Percentiles rank a stretch among this genome's conserved stretches.
These are phyloP conservation scores for Anableps anableps DNA, from an alignment of 2,797 vertebrate species.

Conservation along the genomic window DNA sequence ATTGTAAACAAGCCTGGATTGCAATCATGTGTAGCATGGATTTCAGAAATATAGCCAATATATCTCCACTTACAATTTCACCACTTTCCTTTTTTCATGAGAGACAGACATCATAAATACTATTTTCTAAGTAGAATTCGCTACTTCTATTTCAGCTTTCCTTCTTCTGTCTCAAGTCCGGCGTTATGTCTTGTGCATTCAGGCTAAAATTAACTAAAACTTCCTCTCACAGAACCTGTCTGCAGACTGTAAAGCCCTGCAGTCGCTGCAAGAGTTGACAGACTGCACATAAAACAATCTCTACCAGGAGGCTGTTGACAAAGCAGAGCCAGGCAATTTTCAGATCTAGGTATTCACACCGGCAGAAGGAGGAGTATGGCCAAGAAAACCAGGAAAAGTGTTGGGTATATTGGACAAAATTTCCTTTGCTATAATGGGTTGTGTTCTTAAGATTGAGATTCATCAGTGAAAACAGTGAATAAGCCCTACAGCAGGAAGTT, in stretches of 20 bases:
- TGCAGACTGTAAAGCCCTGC: slow-evolving; percentile 35
- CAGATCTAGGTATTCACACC: slow-evolving; percentile 83
- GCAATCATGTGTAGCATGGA: too few species aligned
- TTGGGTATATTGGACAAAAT: slow-evolving; percentile 70
- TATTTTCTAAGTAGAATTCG: neutral
- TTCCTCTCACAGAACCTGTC: slow-evolving; percentile 89
- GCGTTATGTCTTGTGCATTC: slow-evolving; percentile 27
- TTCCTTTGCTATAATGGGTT: slow-evolving; percentile 22
- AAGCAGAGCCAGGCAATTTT: slow-evolving; percentile 88
- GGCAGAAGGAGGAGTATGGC: slow-evolving; percentile 66
- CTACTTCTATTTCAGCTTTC: neutral
- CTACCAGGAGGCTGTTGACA: slow-evolving; percentile 87
- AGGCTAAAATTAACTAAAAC: slow-evolving; percentile 73
- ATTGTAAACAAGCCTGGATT: neutral
- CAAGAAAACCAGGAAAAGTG: slow-evolving; percentile 81
- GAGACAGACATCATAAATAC: neutral
- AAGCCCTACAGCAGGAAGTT: slow-evolving; percentile 70
- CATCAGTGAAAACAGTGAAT: slow-evolving; percentile 20
- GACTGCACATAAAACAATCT: slow-evolving; percentile 77
- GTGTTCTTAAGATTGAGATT: neutral
- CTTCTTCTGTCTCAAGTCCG: neutral
- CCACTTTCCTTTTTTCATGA: neutral
- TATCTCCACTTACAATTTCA: neutral
- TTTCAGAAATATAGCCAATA: neutral
- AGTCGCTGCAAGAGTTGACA: slow-evolving; percentile 48